These are phyloP conservation scores for Vulpes vulpes DNA, from an alignment of 2,113 vertebrate species.

Conservation along the genomic window DNA sequence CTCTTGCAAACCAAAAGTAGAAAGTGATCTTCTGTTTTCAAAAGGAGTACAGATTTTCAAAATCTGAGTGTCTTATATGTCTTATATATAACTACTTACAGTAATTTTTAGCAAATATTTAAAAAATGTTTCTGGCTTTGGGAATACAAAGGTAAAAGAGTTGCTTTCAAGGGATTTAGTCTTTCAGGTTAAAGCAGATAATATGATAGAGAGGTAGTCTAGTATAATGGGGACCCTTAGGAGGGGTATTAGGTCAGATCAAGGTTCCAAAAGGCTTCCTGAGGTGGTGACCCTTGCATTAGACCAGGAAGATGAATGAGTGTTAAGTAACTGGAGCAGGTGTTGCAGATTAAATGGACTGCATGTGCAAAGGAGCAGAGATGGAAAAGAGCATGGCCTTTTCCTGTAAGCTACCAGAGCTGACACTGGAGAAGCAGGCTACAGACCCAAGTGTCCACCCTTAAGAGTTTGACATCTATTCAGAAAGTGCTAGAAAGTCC, in stretches of 20 bases:
- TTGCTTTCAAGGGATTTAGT: neutral
- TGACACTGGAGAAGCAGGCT: neutral
- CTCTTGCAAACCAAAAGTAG: conserved; percentile 1
- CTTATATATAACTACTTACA: neutral
- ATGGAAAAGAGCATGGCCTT: neutral
- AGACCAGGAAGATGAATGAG: neutral
- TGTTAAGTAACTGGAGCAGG: neutral
- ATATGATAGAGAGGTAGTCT: neutral
- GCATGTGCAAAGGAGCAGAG: neutral
- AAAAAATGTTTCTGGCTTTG: neutral
- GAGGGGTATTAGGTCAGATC: neutral
- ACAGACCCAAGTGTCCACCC: neutral
- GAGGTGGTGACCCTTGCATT: neutral
- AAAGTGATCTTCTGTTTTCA: conserved; percentile 58
- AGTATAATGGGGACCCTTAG: neutral
- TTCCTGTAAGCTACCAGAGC: neutral
- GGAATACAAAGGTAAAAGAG: neutral
- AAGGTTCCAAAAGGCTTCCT: neutral
- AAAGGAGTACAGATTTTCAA: conserved; percentile 39
- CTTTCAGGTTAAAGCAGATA: conserved; percentile 9
- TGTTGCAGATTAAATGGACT: neutral
- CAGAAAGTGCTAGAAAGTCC: neutral
- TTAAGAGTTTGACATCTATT: neutral
- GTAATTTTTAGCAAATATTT: conserved; percentile 28
- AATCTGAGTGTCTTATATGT: neutral